phyloP scores from a whole-genome alignment of 2,888 invertebrate species.

The Myopa testacea region DNA sequence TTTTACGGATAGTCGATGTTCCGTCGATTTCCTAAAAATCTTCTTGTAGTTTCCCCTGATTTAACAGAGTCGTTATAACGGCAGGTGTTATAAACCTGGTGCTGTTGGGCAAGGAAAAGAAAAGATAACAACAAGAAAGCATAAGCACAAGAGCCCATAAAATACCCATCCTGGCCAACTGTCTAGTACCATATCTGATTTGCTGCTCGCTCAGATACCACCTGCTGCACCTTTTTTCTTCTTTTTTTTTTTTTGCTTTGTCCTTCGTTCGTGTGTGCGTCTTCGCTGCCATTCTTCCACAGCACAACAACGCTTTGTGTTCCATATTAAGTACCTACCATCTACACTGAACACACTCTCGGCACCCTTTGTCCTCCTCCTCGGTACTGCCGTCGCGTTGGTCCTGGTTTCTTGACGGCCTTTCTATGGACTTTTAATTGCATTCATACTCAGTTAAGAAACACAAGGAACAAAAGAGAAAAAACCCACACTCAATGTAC shows the following conservation, averaged over 20 bases:
- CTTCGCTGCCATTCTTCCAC: background rate
- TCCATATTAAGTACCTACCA: conserved; percentile 9
- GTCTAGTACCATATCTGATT: conserved; percentile 24
- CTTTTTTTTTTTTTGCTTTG: background rate
- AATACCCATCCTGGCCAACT: conserved; percentile 24
- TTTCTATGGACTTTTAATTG: conserved; percentile 19
- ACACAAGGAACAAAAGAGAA: background rate
- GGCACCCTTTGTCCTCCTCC: background rate
- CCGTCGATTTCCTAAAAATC: conserved; percentile 1
- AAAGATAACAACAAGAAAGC: background rate
- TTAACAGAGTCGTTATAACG: conserved; percentile 32
- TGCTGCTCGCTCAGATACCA: conserved; percentile 32
- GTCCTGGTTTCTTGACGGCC: background rate
- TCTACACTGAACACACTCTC: background rate
- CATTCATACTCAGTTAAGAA: background rate
- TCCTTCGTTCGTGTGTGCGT: background rate
- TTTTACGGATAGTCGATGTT: background rate
- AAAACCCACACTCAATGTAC: background rate
- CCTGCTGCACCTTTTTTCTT: conserved; percentile 30
- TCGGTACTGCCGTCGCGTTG: background rate
- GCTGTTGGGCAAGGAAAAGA: background rate
- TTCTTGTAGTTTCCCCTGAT: conserved; percentile 24
- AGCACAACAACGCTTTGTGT: conserved; percentile 10
- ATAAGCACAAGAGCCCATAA: background rate
- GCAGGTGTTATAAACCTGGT: conserved; percentile 28